A percentile compares a stretch with the other conserved stretches of the same genome.
Evolutionary conservation across 1,140 invertebrate species (phyloP).

Genomic region (Ceratosolen solmsi): DNA sequence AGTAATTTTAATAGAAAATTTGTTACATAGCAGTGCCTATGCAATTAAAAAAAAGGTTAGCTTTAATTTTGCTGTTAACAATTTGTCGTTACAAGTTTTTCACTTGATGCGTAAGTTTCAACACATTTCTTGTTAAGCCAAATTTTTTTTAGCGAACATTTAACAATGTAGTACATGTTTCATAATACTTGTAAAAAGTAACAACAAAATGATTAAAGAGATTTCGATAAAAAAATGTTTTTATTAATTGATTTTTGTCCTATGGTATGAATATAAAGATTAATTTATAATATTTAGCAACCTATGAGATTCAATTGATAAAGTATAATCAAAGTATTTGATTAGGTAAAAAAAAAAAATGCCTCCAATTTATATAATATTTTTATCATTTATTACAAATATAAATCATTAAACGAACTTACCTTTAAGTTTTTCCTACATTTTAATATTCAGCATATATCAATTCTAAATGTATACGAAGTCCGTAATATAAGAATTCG

Average conservation of each 20-base stretch:
- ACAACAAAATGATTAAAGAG: conserved; percentile 17
- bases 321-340: too few species aligned
- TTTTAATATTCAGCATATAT: too few species aligned
- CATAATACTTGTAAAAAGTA: conserved; percentile 27
- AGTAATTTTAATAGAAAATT: conserved; percentile 17
- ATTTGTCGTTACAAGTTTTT: conserved; percentile 34
- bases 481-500: too few species aligned
- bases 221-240: conserved; percentile 4
- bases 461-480: too few species aligned
- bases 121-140: not conserved
- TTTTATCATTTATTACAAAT: too few species aligned
- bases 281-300: too few species aligned
- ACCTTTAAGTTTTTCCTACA: too few species aligned
- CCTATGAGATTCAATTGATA: too few species aligned
- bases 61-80: conserved; percentile 13
- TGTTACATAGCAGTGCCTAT: conserved; percentile 40
- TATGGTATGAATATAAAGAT: too few species aligned
- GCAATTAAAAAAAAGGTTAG: not conserved
- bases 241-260: not conserved
- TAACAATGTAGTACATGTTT: conserved; percentile 8
- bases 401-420: too few species aligned
- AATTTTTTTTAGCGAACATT: conserved; percentile 22
- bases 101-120: conserved; percentile 28
- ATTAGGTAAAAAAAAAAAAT: too few species aligned
- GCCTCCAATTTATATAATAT: too few species aligned